Evolutionary conservation across 1,140 invertebrate species (phyloP).

Genomic region (Matsumurasca onukii): DNA sequence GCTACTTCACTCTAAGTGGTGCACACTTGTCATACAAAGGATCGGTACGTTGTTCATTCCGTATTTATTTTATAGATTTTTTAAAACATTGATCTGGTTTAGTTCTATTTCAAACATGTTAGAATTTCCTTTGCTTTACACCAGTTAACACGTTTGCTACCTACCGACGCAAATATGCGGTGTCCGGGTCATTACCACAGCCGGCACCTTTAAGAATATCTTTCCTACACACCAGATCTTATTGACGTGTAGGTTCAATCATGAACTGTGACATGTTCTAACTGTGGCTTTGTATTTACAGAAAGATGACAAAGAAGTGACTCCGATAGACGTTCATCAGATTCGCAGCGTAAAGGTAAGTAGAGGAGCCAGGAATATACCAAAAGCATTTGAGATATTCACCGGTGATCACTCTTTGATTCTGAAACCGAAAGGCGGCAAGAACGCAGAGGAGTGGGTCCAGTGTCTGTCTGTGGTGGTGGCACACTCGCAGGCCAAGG

Average conservation of each 20-base stretch:
- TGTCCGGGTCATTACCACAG: no score
- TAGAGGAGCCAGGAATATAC: conserved; percentile 81
- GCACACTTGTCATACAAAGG: conserved; percentile 87
- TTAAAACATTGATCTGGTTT: not conserved
- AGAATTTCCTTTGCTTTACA: no score
- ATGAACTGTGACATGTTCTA: no score
- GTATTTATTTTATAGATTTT: conserved; percentile 32
- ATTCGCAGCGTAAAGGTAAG: conserved; percentile 90
- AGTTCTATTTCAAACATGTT: no score
- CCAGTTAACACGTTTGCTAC: no score
- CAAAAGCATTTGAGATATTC: conserved; percentile 95
- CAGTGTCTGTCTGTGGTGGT: conserved; percentile 87
- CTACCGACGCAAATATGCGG: no score
- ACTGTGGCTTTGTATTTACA: no score
- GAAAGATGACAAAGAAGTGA: conserved; percentile 55
- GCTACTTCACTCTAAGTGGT: conserved; percentile 91
- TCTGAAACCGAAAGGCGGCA: conserved; percentile 91
- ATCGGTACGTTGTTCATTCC: conserved; percentile 60
- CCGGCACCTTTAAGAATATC: no score
- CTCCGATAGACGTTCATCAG: conserved; percentile 80
- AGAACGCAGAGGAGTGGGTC: conserved; percentile 93
- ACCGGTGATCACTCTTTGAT: conserved; percentile 89
- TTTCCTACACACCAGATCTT: not conserved
- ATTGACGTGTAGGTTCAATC: no score
- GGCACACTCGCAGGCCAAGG: conserved; percentile 70